Percentiles rank a stretch among this genome's conserved stretches.
These are phyloP conservation scores for Pterois miles DNA, from an alignment of 2,797 vertebrate species.

Conservation along the genomic window DNA sequence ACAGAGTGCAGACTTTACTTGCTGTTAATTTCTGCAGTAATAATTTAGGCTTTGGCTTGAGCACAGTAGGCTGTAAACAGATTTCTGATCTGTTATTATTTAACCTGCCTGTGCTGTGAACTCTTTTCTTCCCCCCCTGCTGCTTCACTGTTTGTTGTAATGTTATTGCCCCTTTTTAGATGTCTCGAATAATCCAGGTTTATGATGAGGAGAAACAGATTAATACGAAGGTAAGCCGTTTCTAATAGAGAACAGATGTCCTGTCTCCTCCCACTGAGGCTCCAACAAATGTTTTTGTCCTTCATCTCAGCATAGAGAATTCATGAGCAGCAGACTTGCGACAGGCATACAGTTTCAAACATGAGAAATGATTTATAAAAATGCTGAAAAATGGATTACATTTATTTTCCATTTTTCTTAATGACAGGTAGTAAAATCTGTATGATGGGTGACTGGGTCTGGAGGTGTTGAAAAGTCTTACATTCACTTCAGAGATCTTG, in stretches of 20 bases:
- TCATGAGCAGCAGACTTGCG: background rate
- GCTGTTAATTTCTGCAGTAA: constrained; percentile 55
- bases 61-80: constrained; percentile 61
- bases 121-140: constrained; percentile 82
- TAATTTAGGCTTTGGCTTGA: background rate
- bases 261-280: constrained; percentile 84
- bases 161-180: constrained; percentile 97
- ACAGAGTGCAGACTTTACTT: constrained; percentile 28
- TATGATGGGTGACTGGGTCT: background rate
- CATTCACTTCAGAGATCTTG: background rate
- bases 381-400: background rate
- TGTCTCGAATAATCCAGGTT: constrained; percentile 99
- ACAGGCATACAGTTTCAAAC: background rate
- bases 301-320: constrained; percentile 2
- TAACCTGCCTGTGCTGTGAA: constrained; percentile 85
- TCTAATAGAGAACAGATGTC: constrained; percentile 85
- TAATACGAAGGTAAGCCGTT: constrained; percentile 99
- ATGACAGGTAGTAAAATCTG: background rate
- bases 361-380: background rate
- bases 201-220: constrained; percentile 99
- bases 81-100: constrained; percentile 67
- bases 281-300: constrained; percentile 68
- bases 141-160: constrained; percentile 93
- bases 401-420: background rate
- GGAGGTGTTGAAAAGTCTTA: background rate